phyloP scores from a whole-genome alignment of 92 coral and sea anemone species.

The Palythoa heliodiscus region DNA sequence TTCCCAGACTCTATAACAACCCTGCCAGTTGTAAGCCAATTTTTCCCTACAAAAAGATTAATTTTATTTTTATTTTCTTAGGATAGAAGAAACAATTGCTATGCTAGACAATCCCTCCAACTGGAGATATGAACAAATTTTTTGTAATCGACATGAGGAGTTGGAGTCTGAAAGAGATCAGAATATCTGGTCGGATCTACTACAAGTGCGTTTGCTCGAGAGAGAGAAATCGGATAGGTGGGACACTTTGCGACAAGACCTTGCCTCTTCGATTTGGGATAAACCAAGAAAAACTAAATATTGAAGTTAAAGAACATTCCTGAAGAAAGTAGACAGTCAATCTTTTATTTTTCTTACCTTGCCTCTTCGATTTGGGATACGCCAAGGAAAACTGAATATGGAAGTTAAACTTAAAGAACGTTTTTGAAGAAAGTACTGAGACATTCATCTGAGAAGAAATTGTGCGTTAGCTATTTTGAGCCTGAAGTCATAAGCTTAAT shows the following conservation, averaged over 20 bases:
- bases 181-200: not conserved
- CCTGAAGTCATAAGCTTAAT: too few relatives aligned
- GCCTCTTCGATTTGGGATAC: too few relatives aligned
- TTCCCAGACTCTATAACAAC: too few relatives aligned
- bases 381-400: too few relatives aligned
- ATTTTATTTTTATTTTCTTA: not conserved
- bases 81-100: not conserved
- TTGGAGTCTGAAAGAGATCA: slow-evolving; percentile 4
- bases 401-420: too few relatives aligned
- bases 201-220: not conserved
- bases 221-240: slow-evolving; percentile 8
- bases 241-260: slow-evolving; percentile 1
- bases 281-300: not conserved
- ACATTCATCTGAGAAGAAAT: too few relatives aligned
- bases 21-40: too few relatives aligned
- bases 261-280: slow-evolving; percentile 1
- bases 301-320: not conserved
- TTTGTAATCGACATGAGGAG: slow-evolving; percentile 22
- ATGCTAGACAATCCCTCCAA: slow-evolving; percentile 19
- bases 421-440: too few relatives aligned
- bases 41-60: not conserved
- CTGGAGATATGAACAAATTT: slow-evolving; percentile 13
- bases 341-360: not conserved
- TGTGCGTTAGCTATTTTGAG: too few relatives aligned
- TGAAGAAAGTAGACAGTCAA: not conserved